Conservation (phyloP, 2,888 invertebrate genomes). For the Ferdinandea cuprea region DNA sequence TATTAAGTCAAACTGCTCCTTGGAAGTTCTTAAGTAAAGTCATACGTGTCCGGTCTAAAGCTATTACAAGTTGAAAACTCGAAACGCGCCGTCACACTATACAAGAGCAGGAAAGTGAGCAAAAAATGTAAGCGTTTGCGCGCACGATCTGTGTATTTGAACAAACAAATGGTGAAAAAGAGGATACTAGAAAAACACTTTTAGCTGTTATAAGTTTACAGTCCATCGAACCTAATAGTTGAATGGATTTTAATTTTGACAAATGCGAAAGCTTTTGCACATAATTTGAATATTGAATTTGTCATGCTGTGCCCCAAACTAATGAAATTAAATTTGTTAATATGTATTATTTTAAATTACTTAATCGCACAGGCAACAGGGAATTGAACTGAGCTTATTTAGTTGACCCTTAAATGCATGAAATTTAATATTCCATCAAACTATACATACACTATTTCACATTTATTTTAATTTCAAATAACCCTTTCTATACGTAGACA, state of each 20-base stretch:
- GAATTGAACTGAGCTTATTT: too few relatives aligned
- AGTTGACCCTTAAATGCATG: too few relatives aligned
- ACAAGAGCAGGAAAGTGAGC: not conserved
- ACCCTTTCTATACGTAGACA: too few relatives aligned
- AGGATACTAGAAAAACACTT: slow-evolving; percentile 46
- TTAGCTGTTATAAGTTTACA: slow-evolving; percentile 31
- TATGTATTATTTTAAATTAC: too few relatives aligned
- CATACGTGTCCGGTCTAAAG: not conserved
- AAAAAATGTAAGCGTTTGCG: slow-evolving; percentile 14
- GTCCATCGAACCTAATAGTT: slow-evolving; percentile 31
- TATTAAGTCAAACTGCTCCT: slow-evolving; percentile 27
- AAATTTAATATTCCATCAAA: too few relatives aligned
- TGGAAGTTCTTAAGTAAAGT: slow-evolving; percentile 11
- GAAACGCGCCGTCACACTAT: slow-evolving; percentile 11
- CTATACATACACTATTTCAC: too few relatives aligned
- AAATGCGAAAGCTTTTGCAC: not conserved
- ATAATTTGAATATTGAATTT: too few relatives aligned
- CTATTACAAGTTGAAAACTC: not conserved
- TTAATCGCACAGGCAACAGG: too few relatives aligned
- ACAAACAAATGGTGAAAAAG: slow-evolving; percentile 22
- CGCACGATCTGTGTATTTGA: slow-evolving; percentile 47
- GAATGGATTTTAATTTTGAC: slow-evolving; percentile 2
- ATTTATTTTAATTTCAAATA: too few relatives aligned
- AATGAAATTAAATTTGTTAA: too few relatives aligned
- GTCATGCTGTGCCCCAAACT: too few relatives aligned